phyloP scores from a whole-genome alignment of 2,797 vertebrate species.

The Ptychobarbus kaznakovi region DNA sequence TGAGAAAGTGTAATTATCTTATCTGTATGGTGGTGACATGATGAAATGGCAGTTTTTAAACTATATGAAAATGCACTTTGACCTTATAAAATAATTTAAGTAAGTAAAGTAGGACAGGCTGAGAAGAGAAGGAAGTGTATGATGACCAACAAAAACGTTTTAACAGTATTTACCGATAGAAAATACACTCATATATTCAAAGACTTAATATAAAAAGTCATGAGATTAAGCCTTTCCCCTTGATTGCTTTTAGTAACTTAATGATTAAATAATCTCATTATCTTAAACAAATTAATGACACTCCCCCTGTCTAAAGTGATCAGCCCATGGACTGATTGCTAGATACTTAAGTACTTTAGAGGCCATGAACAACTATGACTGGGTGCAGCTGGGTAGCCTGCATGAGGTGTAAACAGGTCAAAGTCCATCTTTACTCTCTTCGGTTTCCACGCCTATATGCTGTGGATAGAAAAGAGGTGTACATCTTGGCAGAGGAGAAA shows the following conservation, averaged over 20 bases:
- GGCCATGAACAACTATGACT: constrained; percentile 43
- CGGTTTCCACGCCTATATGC: constrained; percentile 46
- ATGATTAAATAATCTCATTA: constrained; percentile 25
- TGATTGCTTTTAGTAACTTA: background rate
- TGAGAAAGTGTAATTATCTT: constrained; percentile 6
- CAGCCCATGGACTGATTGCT: constrained; percentile 48
- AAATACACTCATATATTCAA: constrained; percentile 7
- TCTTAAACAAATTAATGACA: constrained; percentile 25
- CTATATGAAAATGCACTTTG: constrained; percentile 18
- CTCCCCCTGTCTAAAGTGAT: constrained; percentile 28
- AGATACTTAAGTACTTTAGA: constrained; percentile 43
- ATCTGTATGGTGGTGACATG: constrained; percentile 10
- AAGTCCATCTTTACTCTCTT: constrained; percentile 53
- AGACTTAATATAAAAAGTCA: background rate
- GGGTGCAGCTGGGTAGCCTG: constrained; percentile 48
- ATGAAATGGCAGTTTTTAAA: background rate
- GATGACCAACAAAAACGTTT: background rate
- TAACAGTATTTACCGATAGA: background rate
- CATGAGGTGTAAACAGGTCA: constrained; percentile 47
- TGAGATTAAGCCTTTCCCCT: background rate
- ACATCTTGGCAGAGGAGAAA: constrained; percentile 33
- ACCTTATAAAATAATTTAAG: constrained; percentile 26
- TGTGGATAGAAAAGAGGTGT: constrained; percentile 3
- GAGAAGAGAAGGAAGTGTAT: background rate
- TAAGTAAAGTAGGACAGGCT: background rate